A percentile compares a stretch with the other conserved stretches of the same genome.
phyloP scores from a whole-genome alignment of 2,888 invertebrate species.

The Ischnus inquisitorius region DNA sequence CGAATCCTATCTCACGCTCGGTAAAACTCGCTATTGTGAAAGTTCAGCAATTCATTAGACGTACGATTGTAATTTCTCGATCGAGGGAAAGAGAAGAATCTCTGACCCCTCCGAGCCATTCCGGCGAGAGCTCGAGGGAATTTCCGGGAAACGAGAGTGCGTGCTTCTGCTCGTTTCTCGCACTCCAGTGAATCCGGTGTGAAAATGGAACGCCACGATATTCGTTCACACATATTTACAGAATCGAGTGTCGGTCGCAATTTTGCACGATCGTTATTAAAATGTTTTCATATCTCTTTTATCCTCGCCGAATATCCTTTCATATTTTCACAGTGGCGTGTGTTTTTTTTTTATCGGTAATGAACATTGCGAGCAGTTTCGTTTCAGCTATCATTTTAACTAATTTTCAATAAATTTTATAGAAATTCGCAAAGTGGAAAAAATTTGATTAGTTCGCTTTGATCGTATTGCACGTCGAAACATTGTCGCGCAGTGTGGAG shows the following conservation, averaged over 20 bases:
- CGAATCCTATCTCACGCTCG: background rate
- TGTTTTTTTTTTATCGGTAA: background rate
- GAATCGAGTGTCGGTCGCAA: background rate
- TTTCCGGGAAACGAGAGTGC: slow-evolving; percentile 54
- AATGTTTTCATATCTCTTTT: slow-evolving; percentile 4
- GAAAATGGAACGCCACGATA: slow-evolving; percentile 36
- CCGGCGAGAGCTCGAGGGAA: slow-evolving; percentile 24
- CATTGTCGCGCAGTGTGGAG: background rate
- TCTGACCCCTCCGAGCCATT: slow-evolving; percentile 8
- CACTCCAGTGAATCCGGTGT: slow-evolving; percentile 28
- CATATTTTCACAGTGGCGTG: background rate
- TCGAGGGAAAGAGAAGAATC: background rate
- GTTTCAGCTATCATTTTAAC: too few relatives aligned
- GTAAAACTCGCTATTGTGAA: background rate
- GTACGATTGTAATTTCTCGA: background rate
- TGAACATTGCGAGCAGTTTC: background rate
- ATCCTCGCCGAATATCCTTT: background rate
- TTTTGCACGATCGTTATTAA: slow-evolving; percentile 13
- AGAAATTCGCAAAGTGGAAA: background rate
- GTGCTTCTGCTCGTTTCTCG: slow-evolving; percentile 17
- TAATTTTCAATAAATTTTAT: too few relatives aligned
- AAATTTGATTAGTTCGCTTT: background rate
- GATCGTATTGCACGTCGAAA: background rate
- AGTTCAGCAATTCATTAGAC: slow-evolving; percentile 9
- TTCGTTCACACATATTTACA: slow-evolving; percentile 20